Conservation (phyloP, 2,888 invertebrate genomes). For the Leistus spinibarbis region DNA sequence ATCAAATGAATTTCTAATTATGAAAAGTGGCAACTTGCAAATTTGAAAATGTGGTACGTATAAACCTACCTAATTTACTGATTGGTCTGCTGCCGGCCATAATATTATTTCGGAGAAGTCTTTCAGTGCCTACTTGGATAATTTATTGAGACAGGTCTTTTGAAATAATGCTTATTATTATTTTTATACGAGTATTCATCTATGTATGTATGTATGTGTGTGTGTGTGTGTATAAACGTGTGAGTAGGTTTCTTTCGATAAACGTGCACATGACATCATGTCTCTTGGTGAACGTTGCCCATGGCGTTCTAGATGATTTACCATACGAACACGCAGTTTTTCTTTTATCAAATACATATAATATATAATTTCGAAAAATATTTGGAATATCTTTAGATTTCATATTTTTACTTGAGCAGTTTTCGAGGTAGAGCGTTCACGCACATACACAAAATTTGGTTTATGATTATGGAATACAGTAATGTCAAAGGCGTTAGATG, state of each 20-base stretch:
- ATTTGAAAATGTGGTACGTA: not conserved
- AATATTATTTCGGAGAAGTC: constrained; percentile 17
- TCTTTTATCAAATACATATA: no score
- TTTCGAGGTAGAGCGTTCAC: no score
- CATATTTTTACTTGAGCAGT: no score
- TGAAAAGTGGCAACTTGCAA: not conserved
- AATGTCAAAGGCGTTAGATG: not conserved
- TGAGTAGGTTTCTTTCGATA: not conserved
- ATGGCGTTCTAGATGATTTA: constrained; percentile 11
- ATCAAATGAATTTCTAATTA: not conserved
- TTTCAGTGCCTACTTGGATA: constrained; percentile 34
- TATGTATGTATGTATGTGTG: constrained; percentile 24
- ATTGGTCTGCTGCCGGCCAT: constrained; percentile 23
- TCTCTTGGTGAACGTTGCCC: no score
- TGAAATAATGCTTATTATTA: constrained; percentile 39
- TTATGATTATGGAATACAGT: no score
- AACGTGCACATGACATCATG: constrained; percentile 35
- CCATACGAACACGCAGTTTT: no score
- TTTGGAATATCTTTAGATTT: no score
- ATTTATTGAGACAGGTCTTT: constrained; percentile 40
- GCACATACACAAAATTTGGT: no score
- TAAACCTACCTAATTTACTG: not conserved
- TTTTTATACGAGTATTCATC: constrained; percentile 11
- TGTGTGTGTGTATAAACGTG: not conserved
- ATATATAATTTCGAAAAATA: no score